phyloP scores from a whole-genome alignment of 2,113 vertebrate genomes.

The Aphelocoma coerulescens region DNA sequence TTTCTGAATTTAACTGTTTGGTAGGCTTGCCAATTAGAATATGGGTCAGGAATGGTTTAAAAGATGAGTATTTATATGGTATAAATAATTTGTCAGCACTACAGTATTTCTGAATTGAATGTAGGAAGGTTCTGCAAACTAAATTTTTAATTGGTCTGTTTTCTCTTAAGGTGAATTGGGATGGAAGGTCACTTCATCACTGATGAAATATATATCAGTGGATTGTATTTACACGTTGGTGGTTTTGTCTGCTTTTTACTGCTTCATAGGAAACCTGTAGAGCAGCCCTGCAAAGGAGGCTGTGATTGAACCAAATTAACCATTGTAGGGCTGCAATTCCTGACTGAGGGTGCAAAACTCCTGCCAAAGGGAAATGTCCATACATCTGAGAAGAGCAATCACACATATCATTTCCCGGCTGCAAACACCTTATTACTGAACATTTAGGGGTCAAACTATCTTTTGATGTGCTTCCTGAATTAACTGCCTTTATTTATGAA shows the following conservation, averaged over 20 bases:
- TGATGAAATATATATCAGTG: background rate
- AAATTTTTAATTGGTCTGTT: background rate
- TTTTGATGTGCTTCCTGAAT: background rate
- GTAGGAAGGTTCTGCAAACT: background rate
- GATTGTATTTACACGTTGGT: background rate
- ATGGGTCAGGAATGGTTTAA: background rate
- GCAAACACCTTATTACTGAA: background rate
- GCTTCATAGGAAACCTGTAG: background rate
- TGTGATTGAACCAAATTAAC: background rate
- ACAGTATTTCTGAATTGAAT: background rate
- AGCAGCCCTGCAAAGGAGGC: background rate
- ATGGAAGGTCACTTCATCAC: background rate
- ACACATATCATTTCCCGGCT: background rate
- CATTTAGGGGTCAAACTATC: background rate
- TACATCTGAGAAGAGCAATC: background rate
- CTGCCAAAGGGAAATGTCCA: background rate
- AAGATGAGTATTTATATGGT: background rate
- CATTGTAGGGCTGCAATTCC: background rate
- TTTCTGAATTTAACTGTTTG: background rate
- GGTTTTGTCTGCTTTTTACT: background rate
- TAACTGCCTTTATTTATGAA: background rate
- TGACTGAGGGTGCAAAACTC: constrained; percentile 1
- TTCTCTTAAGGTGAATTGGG: background rate
- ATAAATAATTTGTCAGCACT: background rate
- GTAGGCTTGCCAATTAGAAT: background rate